These are phyloP conservation scores for Gryllus bimaculatus DNA, from an alignment of 1,140 invertebrate species.

Conservation along the genomic window DNA sequence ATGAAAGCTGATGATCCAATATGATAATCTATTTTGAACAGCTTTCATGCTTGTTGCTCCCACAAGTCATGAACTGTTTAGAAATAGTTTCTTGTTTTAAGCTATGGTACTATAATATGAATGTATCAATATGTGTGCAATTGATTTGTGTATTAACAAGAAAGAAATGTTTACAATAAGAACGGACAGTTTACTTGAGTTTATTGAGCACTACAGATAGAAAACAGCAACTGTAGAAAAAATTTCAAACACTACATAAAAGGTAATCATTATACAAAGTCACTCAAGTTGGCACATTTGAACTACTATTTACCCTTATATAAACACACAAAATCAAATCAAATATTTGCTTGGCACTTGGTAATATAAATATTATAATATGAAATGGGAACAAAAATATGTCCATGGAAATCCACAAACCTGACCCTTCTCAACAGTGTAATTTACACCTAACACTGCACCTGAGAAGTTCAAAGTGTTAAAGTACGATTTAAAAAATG, in stretches of 20 bases:
- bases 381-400: background rate
- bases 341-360: slow-evolving; percentile 1
- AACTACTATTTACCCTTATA: background rate
- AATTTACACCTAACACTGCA: background rate
- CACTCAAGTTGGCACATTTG: background rate
- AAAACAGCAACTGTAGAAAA: slow-evolving; percentile 5
- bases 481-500: background rate
- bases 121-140: too few species aligned
- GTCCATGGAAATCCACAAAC: background rate
- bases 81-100: too few species aligned
- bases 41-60: too few species aligned
- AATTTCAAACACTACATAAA: slow-evolving; percentile 6
- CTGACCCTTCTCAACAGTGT: background rate
- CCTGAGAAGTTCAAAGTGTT: background rate
- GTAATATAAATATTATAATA: background rate
- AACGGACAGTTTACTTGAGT: background rate
- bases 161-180: background rate
- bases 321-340: background rate
- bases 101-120: too few species aligned
- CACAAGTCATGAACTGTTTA: too few species aligned
- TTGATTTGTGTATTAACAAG: too few species aligned
- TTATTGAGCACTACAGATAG: background rate
- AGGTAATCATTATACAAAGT: background rate
- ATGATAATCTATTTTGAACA: too few species aligned
- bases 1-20: too few species aligned